These are phyloP conservation scores for Turnix velox DNA, from an alignment of 2,113 vertebrate genomes.

Conservation along the genomic window DNA sequence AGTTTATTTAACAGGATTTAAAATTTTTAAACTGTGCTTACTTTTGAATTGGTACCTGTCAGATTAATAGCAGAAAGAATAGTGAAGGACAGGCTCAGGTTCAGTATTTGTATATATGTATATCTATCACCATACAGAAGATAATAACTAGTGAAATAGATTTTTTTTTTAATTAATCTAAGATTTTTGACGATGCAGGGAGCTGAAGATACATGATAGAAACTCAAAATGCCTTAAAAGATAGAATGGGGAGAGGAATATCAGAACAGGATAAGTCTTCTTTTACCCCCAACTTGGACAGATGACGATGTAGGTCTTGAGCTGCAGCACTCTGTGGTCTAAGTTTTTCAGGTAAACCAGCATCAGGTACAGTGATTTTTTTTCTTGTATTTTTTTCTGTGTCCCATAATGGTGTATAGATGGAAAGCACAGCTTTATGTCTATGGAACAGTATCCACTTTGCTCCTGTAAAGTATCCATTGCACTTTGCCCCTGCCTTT, in stretches of 20 bases:
- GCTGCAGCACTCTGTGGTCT: neutral
- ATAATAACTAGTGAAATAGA: neutral
- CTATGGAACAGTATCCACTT: neutral
- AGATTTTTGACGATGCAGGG: neutral
- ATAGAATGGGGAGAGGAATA: neutral
- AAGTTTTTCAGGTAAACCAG: neutral
- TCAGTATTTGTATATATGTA: neutral
- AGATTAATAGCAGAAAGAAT: neutral
- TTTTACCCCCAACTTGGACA: neutral
- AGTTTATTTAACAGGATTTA: neutral
- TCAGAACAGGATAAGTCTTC: neutral
- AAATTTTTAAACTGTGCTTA: neutral
- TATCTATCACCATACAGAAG: neutral
- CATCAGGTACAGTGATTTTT: neutral
- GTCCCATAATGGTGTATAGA: rapidly evolving
- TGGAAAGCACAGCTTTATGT: neutral
- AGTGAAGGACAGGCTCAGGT: neutral
- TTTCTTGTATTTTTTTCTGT: neutral
- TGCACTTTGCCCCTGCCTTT: neutral
- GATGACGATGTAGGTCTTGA: neutral
- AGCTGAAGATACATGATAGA: neutral
- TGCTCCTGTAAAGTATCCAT: neutral
- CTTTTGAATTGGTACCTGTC: slow-evolving; percentile 26
- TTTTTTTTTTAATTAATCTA: neutral
- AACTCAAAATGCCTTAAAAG: neutral